Base-by-base conservation (phyloP, 2,888 invertebrate genomes). In the Pristionchus entomophagus region DNA sequence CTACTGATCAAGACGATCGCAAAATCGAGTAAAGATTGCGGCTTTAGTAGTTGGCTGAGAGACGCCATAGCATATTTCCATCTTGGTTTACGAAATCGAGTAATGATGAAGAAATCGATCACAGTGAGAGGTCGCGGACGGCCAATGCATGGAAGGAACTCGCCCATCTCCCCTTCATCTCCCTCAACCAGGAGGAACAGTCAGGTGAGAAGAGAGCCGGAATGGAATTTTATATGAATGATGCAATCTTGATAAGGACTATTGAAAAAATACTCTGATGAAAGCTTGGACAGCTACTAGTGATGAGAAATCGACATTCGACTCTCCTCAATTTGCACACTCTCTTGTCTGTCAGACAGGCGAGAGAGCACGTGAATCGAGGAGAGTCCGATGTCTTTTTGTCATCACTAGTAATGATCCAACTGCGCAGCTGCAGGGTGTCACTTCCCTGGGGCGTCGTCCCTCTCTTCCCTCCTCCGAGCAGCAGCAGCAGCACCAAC, bases 191-290 rank as follows among this genome's bases (percentile, higher is more conserved):
- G 65, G 35, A 65, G 65, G 65, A 65, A 65, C n/a, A 56, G 56
- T n/a, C 56, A 56, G 56, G 56, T 56, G 14, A 26, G 49, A 86
- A 22, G 65, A 38, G 29, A 87, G 87, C 32, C 87, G 86, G 65
- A n/a, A 62, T 62, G 35, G 59, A 59, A 59, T 59, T 59, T 5
- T 59, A 8, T 22, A 59, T 59, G 22, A 26, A 29, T 65, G 65
- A 26, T 59, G 22, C 59, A 35, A 65, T 14, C 14, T 65, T 35
- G 32, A n/a, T n/a, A n/a, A n/a, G n/a, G n/a, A n/a, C n/a, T n/a
- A n/a, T n/a, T n/a, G n/a, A n/a, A n/a, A 51, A 51, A 51, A 12
- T 51, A 51, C 53, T 17, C 53, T 12, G 53, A 51, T 12, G 12
- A 51, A 19, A n/a, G n/a, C n/a, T n/a, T n/a, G n/a, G n/a, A n/a